These are phyloP conservation scores for Heliconius erato DNA, from an alignment of 2,888 invertebrate species.

Conservation along the genomic window DNA sequence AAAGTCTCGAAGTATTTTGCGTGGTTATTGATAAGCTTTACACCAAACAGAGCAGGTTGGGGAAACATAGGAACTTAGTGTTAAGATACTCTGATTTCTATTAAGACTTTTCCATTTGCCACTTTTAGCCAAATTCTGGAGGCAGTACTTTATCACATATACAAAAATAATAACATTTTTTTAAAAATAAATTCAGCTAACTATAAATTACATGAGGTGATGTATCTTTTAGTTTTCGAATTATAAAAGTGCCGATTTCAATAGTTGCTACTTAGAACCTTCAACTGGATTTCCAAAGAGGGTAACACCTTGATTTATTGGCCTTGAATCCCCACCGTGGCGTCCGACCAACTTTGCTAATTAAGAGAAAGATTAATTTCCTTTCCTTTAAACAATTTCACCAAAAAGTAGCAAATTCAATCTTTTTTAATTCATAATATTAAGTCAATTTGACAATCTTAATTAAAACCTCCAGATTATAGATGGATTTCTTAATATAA, in stretches of 20 bases:
- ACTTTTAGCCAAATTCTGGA: too few species aligned
- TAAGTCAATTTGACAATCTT: slow-evolving; percentile 42
- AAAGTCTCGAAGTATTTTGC: neutral
- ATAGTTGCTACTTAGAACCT: slow-evolving; percentile 49
- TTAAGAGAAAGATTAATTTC: slow-evolving; percentile 85
- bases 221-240: neutral
- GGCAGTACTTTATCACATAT: too few species aligned
- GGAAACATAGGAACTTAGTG: too few species aligned
- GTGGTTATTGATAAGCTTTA: neutral
- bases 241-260: slow-evolving; percentile 4
- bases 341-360: slow-evolving; percentile 78
- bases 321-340: slow-evolving; percentile 69
- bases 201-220: neutral
- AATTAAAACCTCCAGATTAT: slow-evolving; percentile 21
- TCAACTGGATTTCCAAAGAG: slow-evolving; percentile 65
- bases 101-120: too few species aligned
- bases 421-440: slow-evolving; percentile 47
- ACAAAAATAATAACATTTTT: neutral
- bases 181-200: neutral
- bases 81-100: too few species aligned
- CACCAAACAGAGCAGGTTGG: too few species aligned
- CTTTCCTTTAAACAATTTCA: slow-evolving; percentile 82
- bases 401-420: slow-evolving; percentile 68
- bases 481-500: slow-evolving; percentile 19
- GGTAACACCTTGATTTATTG: slow-evolving; percentile 82